Conservation (phyloP, 2,113 vertebrate genomes). For the Plotosus lineatus region DNA sequence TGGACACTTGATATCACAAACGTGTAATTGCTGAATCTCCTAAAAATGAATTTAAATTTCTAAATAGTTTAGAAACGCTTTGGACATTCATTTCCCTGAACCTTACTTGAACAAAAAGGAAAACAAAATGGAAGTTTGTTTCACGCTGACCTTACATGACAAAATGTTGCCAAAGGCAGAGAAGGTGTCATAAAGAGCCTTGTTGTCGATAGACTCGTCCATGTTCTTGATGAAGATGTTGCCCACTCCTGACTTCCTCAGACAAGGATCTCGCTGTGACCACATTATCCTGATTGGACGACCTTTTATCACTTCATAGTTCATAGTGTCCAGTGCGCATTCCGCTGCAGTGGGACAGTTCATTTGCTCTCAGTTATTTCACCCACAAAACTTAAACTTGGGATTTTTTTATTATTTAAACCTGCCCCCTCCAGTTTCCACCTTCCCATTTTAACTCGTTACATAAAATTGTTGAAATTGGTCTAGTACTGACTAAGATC, state of each 20-base stretch:
- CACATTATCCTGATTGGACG: constrained; percentile 97
- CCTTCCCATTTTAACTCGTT: too few relatives aligned
- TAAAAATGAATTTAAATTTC: too few relatives aligned
- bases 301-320: constrained; percentile 95
- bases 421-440: too few relatives aligned
- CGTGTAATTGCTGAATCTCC: too few relatives aligned
- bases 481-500: too few relatives aligned
- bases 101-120: not conserved
- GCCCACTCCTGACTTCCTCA: constrained; percentile 92
- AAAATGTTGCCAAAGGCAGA: constrained; percentile 96
- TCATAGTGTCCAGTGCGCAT: constrained; percentile 97
- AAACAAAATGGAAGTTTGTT: not conserved
- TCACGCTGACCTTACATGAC: constrained; percentile 87
- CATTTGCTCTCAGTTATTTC: not conserved
- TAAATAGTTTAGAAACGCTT: too few relatives aligned
- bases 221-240: constrained; percentile 99
- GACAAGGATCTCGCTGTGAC: constrained; percentile 94
- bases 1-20: too few relatives aligned
- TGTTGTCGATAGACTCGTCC: constrained; percentile 97
- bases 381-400: too few relatives aligned
- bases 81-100: too few relatives aligned
- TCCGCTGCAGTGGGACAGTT: constrained; percentile 77
- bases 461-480: too few relatives aligned
- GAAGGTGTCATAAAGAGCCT: constrained; percentile 96
- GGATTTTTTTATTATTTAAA: too few relatives aligned